These are phyloP conservation scores for Triplophysa dalaica DNA, from an alignment of 2,113 vertebrate species.

Conservation along the genomic window DNA sequence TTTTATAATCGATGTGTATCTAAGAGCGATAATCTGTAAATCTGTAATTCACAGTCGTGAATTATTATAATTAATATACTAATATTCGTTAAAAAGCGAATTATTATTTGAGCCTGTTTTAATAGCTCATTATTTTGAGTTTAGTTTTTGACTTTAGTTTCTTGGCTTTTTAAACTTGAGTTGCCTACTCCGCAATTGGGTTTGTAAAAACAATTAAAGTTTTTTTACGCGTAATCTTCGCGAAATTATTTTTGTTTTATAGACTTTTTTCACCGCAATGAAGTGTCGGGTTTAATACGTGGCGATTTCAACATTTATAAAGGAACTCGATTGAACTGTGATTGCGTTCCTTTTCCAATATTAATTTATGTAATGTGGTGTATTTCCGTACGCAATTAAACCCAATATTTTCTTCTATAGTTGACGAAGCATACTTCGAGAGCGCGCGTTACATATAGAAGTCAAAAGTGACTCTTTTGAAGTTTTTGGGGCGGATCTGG, in stretches of 20 bases:
- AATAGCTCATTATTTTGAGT: too few species aligned
- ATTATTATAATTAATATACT: background rate
- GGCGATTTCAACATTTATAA: background rate
- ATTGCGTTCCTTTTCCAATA: background rate
- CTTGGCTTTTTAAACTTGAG: background rate
- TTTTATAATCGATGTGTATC: too few species aligned
- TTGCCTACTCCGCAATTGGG: too few species aligned
- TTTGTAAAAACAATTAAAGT: background rate
- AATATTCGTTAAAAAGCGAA: background rate
- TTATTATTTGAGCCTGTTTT: background rate
- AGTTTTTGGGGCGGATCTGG: constrained; percentile 88
- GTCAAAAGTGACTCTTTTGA: constrained; percentile 89
- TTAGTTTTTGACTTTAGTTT: background rate
- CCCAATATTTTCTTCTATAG: background rate
- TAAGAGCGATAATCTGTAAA: background rate
- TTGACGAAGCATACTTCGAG: background rate
- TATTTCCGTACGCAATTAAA: background rate
- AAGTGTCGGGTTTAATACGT: background rate
- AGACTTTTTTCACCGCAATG: background rate
- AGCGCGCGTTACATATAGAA: constrained; percentile 49
- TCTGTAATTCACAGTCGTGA: too few species aligned
- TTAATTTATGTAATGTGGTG: background rate
- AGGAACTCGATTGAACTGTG: background rate
- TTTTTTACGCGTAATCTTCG: too few species aligned
- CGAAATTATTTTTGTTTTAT: background rate